Conservation (phyloP, 2,888 invertebrate genomes). For the Mamestra brassicae region DNA sequence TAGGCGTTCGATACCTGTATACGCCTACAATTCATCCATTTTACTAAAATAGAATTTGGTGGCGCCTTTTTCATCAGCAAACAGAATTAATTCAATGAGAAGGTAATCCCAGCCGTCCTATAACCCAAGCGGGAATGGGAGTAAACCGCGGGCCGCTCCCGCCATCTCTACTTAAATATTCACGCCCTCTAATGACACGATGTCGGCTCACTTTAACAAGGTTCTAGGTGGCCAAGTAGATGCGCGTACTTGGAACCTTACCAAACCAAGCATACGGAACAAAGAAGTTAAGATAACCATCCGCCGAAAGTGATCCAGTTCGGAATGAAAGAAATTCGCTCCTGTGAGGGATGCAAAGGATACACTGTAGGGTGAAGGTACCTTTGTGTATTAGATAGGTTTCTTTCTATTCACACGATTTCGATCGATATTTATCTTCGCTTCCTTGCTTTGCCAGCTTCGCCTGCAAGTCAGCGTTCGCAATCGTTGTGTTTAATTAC, state of each 20-base stretch:
- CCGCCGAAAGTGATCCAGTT: conserved; percentile 57
- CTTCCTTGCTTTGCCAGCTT: conserved; percentile 9
- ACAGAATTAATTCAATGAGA: conserved; percentile 85
- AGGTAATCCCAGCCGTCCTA: conserved; percentile 84
- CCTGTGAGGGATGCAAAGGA: conserved; percentile 39
- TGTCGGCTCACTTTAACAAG: conserved; percentile 81
- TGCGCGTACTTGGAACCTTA: conserved; percentile 67
- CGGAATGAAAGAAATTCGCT: conserved; percentile 49
- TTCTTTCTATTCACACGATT: conserved; percentile 39
- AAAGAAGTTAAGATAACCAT: conserved; percentile 66
- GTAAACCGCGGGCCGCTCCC: conserved; percentile 80
- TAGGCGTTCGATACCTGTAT: conserved; percentile 34
- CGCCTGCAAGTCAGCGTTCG: background rate
- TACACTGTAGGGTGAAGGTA: conserved; percentile 48
- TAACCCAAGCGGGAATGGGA: conserved; percentile 80
- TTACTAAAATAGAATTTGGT: conserved; percentile 70
- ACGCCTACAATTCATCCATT: conserved; percentile 68
- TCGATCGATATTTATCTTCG: conserved; percentile 41
- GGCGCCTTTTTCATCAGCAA: conserved; percentile 80
- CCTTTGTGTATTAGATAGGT: conserved; percentile 25
- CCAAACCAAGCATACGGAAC: conserved; percentile 53
- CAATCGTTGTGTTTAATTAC: conserved; percentile 6
- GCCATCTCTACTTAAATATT: conserved; percentile 87
- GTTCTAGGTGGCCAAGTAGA: conserved; percentile 75
- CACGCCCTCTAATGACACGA: conserved; percentile 88